These are phyloP conservation scores for Mesorhabditis spiculigera DNA, from an alignment of 2,888 invertebrate species.

Conservation along the genomic window DNA sequence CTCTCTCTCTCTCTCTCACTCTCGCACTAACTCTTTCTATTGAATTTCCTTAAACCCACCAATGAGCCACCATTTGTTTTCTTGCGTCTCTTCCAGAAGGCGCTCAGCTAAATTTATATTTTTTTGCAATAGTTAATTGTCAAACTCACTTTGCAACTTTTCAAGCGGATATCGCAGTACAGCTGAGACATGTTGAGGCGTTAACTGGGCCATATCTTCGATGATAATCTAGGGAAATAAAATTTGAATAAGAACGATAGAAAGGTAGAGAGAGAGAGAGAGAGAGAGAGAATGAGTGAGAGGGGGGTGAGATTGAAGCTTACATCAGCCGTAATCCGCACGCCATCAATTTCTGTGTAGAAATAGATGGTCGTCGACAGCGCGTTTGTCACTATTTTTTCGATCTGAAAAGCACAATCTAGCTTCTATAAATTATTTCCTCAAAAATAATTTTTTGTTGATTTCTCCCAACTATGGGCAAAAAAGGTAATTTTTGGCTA, in stretches of 20 bases:
- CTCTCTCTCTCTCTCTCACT: too few species aligned
- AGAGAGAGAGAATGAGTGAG: too few species aligned
- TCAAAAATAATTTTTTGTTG: too few species aligned
- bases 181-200: not conserved
- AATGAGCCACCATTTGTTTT: not conserved
- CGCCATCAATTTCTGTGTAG: conserved; percentile 4
- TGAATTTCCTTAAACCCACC: not conserved
- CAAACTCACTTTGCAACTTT: not conserved
- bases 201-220: conserved; percentile 4
- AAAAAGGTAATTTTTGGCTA: too few species aligned
- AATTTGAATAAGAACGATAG: too few species aligned
- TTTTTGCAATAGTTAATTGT: not conserved
- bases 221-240: not conserved
- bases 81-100: not conserved
- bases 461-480: too few species aligned
- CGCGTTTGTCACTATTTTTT: not conserved
- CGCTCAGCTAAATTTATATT: not conserved
- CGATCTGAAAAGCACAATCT: too few species aligned
- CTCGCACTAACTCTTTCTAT: too few species aligned
- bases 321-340: not conserved
- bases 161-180: not conserved
- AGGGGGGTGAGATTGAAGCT: not conserved
- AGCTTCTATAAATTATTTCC: too few species aligned
- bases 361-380: not conserved
- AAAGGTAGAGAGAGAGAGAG: too few species aligned